A percentile compares a stretch with the other conserved stretches of the same genome.
Evolutionary conservation across 2,113 vertebrate species (phyloP).

Genomic region (Passerina amoena): DNA sequence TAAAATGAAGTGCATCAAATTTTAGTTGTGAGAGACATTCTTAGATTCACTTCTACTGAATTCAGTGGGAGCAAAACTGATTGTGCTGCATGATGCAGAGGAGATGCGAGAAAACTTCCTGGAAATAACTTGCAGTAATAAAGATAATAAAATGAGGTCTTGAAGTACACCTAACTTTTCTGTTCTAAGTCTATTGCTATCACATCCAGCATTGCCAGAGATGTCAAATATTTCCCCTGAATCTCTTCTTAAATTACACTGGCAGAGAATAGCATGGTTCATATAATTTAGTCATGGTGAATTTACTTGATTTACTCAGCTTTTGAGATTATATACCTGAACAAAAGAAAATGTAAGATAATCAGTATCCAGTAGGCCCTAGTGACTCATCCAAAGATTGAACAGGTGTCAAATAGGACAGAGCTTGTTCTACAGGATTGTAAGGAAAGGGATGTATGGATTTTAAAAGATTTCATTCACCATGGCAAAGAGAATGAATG

Average conservation of each 20-base stretch:
- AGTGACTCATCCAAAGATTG: background rate
- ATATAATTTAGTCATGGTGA: background rate
- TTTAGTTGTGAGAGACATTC: background rate
- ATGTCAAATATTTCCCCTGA: background rate
- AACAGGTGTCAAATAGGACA: background rate
- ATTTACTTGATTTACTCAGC: background rate
- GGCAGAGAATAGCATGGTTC: background rate
- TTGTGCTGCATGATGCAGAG: background rate
- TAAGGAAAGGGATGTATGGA: background rate
- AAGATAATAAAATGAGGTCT: background rate
- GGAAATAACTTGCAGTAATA: background rate
- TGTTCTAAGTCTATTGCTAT: background rate
- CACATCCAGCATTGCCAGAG: background rate
- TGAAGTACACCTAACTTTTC: background rate
- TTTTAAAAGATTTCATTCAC: background rate
- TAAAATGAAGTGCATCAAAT: background rate
- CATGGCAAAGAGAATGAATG: background rate
- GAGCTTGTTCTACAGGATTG: background rate
- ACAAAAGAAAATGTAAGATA: background rate
- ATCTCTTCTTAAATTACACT: background rate
- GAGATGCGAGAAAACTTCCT: background rate
- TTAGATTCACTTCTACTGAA: background rate
- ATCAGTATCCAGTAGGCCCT: background rate
- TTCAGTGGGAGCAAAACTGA: background rate
- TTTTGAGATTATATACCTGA: background rate